Evolutionary conservation across 2,113 vertebrate genomes (phyloP).

Genomic region (Loxodonta africana): DNA sequence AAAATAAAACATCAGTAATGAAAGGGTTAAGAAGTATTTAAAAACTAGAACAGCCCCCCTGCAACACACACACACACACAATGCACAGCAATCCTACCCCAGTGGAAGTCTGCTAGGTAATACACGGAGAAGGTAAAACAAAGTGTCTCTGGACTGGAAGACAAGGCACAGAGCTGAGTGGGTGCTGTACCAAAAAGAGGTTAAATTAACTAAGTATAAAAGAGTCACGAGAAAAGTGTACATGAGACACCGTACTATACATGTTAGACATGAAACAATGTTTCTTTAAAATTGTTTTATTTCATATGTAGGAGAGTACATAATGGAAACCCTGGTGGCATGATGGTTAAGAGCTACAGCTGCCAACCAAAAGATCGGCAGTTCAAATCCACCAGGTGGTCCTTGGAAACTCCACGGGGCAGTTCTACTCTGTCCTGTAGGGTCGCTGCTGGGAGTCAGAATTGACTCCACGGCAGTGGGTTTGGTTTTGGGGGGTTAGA

Average conservation of each 20-base stretch:
- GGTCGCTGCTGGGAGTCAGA: no score
- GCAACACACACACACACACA: neutral
- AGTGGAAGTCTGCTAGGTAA: no score
- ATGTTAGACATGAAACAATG: neutral
- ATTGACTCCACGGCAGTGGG: no score
- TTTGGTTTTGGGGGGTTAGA: no score
- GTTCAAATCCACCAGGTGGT: no score
- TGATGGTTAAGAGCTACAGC: no score
- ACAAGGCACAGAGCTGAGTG: neutral
- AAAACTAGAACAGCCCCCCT: neutral
- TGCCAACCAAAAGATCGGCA: no score
- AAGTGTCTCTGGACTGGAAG: neutral
- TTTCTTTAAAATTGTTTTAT: conserved; percentile 40
- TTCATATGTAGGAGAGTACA: neutral
- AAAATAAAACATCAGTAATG: no score
- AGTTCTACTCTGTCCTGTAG: no score
- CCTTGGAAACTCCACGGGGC: no score
- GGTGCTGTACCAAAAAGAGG: neutral
- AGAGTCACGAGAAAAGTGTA: neutral
- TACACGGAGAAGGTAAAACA: neutral
- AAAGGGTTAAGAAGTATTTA: neutral
- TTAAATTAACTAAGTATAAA: neutral
- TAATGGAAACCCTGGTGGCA: no score
- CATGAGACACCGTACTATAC: neutral
- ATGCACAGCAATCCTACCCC: no score